phyloP scores from a whole-genome alignment of 2,888 invertebrate genomes.

The Chesias legatella region DNA sequence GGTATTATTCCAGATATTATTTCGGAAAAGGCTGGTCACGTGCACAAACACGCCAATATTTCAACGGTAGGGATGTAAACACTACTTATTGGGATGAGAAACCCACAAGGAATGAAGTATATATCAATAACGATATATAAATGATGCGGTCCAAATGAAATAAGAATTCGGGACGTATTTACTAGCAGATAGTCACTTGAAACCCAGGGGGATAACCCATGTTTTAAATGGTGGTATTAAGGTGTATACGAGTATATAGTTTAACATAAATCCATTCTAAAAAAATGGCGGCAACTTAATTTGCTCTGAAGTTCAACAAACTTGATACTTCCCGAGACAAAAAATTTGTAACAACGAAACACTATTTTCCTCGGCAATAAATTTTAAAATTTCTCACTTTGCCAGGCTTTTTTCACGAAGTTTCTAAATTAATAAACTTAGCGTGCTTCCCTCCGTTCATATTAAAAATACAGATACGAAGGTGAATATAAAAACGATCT shows the following conservation, averaged over 20 bases:
- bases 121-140: no score
- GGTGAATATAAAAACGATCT: no score
- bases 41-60: constrained; percentile 44
- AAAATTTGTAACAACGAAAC: constrained; percentile 6
- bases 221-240: no score
- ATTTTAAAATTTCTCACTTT: constrained; percentile 27
- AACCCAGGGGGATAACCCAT: no score
- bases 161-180: no score
- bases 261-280: no score
- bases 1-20: no score
- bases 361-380: constrained; percentile 16
- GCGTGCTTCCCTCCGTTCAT: constrained; percentile 23
- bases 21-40: constrained; percentile 39
- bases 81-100: constrained; percentile 39
- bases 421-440: constrained; percentile 46
- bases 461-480: no score
- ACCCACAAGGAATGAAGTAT: not conserved
- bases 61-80: constrained; percentile 46
- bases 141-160: no score
- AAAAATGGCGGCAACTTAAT: no score
- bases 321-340: constrained; percentile 2
- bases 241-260: no score
- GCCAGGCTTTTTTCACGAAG: constrained; percentile 31
- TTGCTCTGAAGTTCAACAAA: not conserved
- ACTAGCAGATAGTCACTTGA: no score